Evolutionary conservation across 1,140 invertebrate species (phyloP).

Genomic region (Plectrocnemia conspersa): DNA sequence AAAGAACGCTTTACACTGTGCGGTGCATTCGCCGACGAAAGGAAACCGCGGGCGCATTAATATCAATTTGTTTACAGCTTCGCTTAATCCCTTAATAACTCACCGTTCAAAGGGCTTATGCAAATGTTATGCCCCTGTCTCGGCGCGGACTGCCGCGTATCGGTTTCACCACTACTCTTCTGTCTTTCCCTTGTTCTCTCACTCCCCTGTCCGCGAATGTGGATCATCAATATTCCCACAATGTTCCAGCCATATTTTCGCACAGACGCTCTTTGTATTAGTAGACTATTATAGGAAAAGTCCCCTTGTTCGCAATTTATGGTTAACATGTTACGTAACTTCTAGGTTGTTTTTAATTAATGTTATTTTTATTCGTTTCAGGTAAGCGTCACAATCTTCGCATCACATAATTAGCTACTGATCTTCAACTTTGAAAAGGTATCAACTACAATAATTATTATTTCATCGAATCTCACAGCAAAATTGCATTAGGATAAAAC

Average conservation of each 20-base stretch:
- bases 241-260: conserved; percentile 14
- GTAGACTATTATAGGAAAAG: background rate
- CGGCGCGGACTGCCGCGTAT: background rate
- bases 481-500: no score
- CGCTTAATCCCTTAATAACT: conserved; percentile 28
- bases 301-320: no score
- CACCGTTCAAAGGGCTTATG: conserved; percentile 22
- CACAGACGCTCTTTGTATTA: conserved; percentile 2
- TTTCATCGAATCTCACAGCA: no score
- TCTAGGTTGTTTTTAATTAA: no score
- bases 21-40: background rate
- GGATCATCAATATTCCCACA: conserved; percentile 17
- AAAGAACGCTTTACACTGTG: background rate
- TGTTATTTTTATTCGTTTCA: no score
- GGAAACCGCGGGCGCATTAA: conserved; percentile 12
- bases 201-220: background rate
- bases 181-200: no score
- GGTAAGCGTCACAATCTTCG: no score
- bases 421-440: no score
- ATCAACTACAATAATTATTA: no score
- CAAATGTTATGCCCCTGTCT: conserved; percentile 27
- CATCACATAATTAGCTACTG: no score
- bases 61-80: conserved; percentile 32
- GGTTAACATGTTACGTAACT: no score
- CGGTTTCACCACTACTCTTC: no score